phyloP scores from a whole-genome alignment of 2,888 invertebrate species.

The Drosophila histrio region DNA sequence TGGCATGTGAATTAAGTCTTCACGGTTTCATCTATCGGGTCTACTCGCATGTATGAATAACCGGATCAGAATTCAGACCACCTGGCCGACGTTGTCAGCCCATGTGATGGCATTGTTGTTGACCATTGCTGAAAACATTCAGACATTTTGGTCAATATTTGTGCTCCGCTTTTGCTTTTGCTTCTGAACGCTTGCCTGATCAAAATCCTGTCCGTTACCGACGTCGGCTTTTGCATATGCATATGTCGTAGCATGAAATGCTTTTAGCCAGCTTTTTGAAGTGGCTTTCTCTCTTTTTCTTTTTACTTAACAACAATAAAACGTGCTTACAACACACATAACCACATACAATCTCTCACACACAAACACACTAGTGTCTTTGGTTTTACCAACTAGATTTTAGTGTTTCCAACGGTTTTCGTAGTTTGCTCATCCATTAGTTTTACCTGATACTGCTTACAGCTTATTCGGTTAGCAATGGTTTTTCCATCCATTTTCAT shows the following conservation, averaged over 20 bases:
- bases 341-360: constrained; percentile 25
- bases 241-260: constrained; percentile 58
- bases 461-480: constrained; percentile 9
- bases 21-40: not conserved
- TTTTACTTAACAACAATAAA: constrained; percentile 70
- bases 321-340: constrained; percentile 67
- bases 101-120: constrained; percentile 50
- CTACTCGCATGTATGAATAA: not conserved
- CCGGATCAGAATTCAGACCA: constrained; percentile 7
- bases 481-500: not conserved
- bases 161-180: constrained; percentile 55
- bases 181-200: constrained; percentile 29
- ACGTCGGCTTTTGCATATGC: constrained; percentile 50
- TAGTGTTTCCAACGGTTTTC: constrained; percentile 26
- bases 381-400: constrained; percentile 23
- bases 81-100: constrained; percentile 9
- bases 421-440: constrained; percentile 26
- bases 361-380: not conserved
- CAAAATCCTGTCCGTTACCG: constrained; percentile 1
- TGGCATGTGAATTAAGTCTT: not conserved
- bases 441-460: constrained; percentile 40
- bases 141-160: constrained; percentile 73
- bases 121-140: constrained; percentile 62
- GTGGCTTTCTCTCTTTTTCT: constrained; percentile 17
- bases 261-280: constrained; percentile 51